A percentile compares a stretch with the other conserved stretches of the same genome.
Evolutionary conservation across 2,797 vertebrate species (phyloP).

Genomic region (Alfaro cultratus): DNA sequence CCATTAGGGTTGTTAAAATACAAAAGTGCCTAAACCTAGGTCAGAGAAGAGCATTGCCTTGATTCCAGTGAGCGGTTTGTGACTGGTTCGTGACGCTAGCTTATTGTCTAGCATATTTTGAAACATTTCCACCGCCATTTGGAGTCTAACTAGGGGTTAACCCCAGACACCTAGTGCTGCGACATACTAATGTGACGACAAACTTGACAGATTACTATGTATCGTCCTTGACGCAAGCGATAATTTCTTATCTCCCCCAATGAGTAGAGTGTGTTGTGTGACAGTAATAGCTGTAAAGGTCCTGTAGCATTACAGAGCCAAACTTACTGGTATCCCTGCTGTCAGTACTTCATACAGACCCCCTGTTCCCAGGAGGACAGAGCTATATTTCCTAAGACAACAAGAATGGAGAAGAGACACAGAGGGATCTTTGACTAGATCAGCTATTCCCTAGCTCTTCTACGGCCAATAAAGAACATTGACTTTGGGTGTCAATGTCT

Average conservation of each 20-base stretch:
- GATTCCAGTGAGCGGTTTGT: background rate
- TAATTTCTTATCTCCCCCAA: background rate
- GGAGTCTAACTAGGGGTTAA: background rate
- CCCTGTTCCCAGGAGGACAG: background rate
- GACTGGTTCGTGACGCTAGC: background rate
- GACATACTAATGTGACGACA: background rate
- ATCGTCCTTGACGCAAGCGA: background rate
- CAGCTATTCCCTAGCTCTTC: no score
- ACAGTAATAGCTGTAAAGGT: background rate
- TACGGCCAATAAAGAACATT: background rate
- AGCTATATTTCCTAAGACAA: background rate
- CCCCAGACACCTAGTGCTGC: no score
- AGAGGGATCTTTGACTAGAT: background rate
- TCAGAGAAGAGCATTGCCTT: background rate
- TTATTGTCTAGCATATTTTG: background rate
- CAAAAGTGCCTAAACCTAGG: background rate
- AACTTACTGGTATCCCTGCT: background rate
- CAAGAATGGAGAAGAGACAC: background rate
- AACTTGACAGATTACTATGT: background rate
- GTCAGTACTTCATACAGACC: background rate
- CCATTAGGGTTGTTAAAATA: background rate
- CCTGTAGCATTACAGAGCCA: background rate
- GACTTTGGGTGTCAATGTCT: background rate
- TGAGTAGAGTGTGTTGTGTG: background rate
- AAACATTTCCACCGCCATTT: background rate